phyloP scores from a whole-genome alignment of 2,797 vertebrate species.

The Rallus crepitans region DNA sequence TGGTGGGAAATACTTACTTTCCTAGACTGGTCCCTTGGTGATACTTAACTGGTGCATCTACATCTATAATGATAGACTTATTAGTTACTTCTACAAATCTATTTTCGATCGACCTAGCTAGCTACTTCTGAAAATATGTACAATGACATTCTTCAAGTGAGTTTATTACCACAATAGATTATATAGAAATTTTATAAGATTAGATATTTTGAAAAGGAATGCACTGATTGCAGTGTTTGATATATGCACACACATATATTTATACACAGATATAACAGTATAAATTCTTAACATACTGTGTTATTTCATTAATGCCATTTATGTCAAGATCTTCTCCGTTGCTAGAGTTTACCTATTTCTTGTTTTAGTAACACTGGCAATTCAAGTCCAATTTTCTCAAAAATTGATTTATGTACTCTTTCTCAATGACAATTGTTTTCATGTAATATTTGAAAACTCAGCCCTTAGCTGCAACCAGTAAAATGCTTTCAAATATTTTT shows the following conservation, averaged over 20 bases:
- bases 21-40: background rate
- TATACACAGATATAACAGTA: background rate
- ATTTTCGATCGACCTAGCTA: background rate
- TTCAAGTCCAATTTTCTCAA: background rate
- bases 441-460: background rate
- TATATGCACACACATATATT: background rate
- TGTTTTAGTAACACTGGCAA: background rate
- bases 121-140: background rate
- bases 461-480: background rate
- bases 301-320: background rate
- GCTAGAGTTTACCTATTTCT: background rate
- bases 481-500: background rate
- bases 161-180: background rate
- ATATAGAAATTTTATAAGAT: background rate
- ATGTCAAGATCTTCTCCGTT: background rate
- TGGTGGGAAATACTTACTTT: background rate
- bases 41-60: background rate
- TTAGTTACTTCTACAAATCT: background rate
- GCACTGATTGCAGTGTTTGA: background rate
- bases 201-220: background rate
- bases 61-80: background rate
- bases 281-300: background rate
- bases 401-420: background rate
- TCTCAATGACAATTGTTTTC: background rate
- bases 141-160: background rate